Evolutionary conservation across 2,888 invertebrate genomes (phyloP), one percentile per base, ranked within the genome.

Genomic region (Diarsia brunnea): DNA sequence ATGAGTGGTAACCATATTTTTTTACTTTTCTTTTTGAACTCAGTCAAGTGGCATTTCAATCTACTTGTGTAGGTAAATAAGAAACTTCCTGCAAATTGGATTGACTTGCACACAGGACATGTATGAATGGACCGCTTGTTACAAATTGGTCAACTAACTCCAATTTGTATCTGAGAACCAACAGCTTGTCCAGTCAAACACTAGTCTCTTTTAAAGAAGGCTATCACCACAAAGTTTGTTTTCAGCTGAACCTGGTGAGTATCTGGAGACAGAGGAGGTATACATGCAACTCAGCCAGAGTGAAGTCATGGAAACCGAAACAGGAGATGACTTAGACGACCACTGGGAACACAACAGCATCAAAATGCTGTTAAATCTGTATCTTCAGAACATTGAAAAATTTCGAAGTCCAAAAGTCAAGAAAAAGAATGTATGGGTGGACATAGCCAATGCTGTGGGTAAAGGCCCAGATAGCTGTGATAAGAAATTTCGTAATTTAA

Each of bases 401-500:
- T 96, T 96, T 79, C 90, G 96, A 74, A 95, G 94, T 79, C 95
- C 95, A 19, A 96, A 96, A 92, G 94, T 95, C 2, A 95, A 93
- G 69, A 96, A 96, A 88, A 96, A 95, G 78, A 95, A 93, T 91
- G 92, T 96, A 0, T 96, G 96, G 96, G 89, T 92, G 1, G 95
- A 95, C 16, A 95, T 96, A 49, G 91, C 93, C 1, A 91, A 91
- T 67, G 91, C 90, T 2, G 91, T 96, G 2, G 95, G 95, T 0
- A 95, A 95, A 88, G 91, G 93, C 4, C 95, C 96, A 3, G 95
- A 95, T 16, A 91, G 93, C 69, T 96, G 96, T 85, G 96, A 96
- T 80, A 96, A 95, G 82, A 96, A 96, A 84, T 96, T 96, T 85
- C 91, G 96, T 74, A 96, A 96, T 86, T 88, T 96, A 63, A 96